Evolutionary conservation across 1,140 invertebrate genomes (phyloP).

Genomic region (Apocrypta bakeri): DNA sequence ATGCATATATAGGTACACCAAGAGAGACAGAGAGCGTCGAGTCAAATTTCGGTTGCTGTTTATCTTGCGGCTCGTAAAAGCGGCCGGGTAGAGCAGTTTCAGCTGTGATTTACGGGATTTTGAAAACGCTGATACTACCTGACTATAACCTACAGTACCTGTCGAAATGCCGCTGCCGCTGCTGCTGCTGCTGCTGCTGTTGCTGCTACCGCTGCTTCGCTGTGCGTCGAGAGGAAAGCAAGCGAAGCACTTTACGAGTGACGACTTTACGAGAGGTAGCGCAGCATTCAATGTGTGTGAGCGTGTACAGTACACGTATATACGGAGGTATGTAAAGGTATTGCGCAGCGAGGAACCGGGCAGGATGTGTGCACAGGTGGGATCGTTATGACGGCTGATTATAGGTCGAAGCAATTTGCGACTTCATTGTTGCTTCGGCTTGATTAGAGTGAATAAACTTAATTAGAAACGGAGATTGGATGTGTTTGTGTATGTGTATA

Average conservation of each 20-base stretch:
- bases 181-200: background rate
- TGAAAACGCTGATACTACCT: background rate
- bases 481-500: no score
- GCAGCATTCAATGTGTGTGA: background rate
- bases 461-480: background rate
- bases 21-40: no score
- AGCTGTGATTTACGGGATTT: background rate
- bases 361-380: background rate
- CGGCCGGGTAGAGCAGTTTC: background rate
- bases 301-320: background rate
- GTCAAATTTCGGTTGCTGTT: background rate
- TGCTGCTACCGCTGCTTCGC: background rate
- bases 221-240: background rate
- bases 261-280: background rate
- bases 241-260: background rate
- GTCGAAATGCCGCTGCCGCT: background rate
- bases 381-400: background rate
- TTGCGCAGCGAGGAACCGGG: background rate
- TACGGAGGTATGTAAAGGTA: background rate
- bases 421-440: background rate
- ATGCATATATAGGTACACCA: no score
- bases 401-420: background rate
- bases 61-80: background rate
- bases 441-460: background rate
- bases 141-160: background rate